Base-by-base conservation (phyloP, 2,797 vertebrate genomes). In the Merluccius polli region DNA sequence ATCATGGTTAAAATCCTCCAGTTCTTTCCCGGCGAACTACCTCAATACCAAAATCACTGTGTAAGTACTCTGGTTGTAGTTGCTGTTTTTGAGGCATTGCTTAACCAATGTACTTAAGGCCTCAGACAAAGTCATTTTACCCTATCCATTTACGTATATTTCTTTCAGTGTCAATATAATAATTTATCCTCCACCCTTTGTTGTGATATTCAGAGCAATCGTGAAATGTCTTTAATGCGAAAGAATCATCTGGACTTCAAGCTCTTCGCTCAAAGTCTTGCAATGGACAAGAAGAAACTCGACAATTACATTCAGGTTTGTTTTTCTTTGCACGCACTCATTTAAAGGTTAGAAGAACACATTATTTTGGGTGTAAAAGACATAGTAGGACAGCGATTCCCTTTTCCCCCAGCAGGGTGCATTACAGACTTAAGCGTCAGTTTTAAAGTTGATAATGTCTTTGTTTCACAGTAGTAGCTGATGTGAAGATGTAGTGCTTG, bases 241-340 rank as follows among this genome's bases (percentile, higher is more conserved):
- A 93, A 90, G 79, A 91, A 89, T 77, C 87, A 91, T 7, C 16
- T 75, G 71, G 92, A 94, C 70, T 94, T 94, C 41, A 91, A 82
- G 80, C 32, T 75, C 41, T 79, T 94, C 75, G 91, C 89, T 4
- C 88, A 90, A 48, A 70, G 73, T 10, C 91, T 94, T 0, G 85
- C 85, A 0, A 71, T 85, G 80, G 84, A 93, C 78, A 83, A 87
- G 77, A 73, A 78, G 29, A 81, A 80, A 68, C 88, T 86, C 0
- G 29, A 90, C n/a, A 68, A 80, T 71, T 94, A 93, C 21, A 77
- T 92, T 0, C 76, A 80, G 86, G 92, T 92, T 5, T 11, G 9
- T 65, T 27, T 65, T 65, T 9, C 10, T 63, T 63, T 27, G n/a
- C n/a, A 63, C 5, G 11, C 48, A 52, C 52, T 52, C 16, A 41